A percentile compares a stretch with the other conserved stretches of the same genome.
Evolutionary conservation across 2,888 invertebrate species (phyloP).

Genomic region (Euspilapteryx auroguttella): DNA sequence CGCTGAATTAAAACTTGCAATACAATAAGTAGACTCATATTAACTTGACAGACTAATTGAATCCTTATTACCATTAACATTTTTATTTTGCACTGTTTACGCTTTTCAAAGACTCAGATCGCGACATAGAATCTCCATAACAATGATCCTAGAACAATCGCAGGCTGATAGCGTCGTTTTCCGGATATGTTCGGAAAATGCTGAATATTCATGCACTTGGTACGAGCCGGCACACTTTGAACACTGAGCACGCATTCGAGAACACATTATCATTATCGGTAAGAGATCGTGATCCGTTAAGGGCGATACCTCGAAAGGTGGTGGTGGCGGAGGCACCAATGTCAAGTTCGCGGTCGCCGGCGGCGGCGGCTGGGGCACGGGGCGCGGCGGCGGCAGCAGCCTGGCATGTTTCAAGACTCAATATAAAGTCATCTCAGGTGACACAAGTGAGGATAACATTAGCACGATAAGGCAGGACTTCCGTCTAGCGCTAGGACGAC

Average conservation of each 20-base stretch:
- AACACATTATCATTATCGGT: no score
- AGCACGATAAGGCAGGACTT: constrained; percentile 24
- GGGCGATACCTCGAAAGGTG: no score
- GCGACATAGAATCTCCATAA: constrained; percentile 31
- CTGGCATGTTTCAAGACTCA: no score
- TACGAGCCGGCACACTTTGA: constrained; percentile 9
- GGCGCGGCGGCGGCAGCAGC: not conserved
- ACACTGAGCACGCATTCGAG: constrained; percentile 1
- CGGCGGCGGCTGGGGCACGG: not conserved
- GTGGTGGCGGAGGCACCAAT: no score
- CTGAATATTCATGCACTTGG: constrained; percentile 33
- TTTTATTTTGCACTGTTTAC: constrained; percentile 26
- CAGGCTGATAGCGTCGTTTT: constrained; percentile 32
- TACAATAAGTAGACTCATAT: constrained; percentile 16
- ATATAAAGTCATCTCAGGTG: no score
- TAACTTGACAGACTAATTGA: constrained; percentile 27
- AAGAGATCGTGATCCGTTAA: no score
- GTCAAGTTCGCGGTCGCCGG: constrained; percentile 31
- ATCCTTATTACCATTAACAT: constrained; percentile 37
- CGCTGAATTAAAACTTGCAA: constrained; percentile 1
- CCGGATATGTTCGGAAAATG: constrained; percentile 21
- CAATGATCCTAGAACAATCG: constrained; percentile 44
- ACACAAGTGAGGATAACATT: constrained; percentile 2
- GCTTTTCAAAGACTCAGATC: constrained; percentile 19
- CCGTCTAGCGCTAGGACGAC: constrained; percentile 30